Evolutionary conservation across 2,888 invertebrate genomes (phyloP).

Genomic region (Coremacera marginata): DNA sequence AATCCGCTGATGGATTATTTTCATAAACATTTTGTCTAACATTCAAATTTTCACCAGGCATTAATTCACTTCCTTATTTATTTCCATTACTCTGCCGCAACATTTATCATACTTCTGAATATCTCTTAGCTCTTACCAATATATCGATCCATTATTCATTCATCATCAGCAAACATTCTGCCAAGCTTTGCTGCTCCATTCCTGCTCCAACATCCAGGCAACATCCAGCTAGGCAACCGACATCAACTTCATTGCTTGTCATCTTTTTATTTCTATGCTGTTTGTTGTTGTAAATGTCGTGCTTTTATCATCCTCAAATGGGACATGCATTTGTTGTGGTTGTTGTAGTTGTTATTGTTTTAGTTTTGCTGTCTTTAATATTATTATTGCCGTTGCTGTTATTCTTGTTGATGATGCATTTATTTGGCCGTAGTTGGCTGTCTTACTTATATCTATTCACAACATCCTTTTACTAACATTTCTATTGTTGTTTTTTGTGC

Average conservation of each 20-base stretch:
- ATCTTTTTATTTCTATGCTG: constrained; percentile 6
- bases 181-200: neutral
- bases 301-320: neutral
- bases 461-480: constrained; percentile 22
- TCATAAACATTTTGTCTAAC: constrained; percentile 37
- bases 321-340: neutral
- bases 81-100: neutral
- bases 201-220: constrained; percentile 4
- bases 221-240: constrained; percentile 11
- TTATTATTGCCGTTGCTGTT: neutral
- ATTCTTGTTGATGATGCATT: constrained; percentile 16
- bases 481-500: neutral
- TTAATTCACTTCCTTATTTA: too few species aligned
- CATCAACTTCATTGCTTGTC: neutral
- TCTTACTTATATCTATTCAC: neutral
- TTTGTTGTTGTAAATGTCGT: constrained; percentile 7
- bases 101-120: constrained; percentile 7
- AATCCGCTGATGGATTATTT: constrained; percentile 36
- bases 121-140: too few species aligned
- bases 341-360: constrained; percentile 19
- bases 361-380: constrained; percentile 3
- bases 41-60: neutral
- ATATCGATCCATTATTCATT: too few species aligned
- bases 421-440: constrained; percentile 4
- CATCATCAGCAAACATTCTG: neutral